Evolutionary conservation across 2,113 vertebrate species (phyloP), one percentile per base, ranked within the genome.

Genomic region (Platichthys flesus): DNA sequence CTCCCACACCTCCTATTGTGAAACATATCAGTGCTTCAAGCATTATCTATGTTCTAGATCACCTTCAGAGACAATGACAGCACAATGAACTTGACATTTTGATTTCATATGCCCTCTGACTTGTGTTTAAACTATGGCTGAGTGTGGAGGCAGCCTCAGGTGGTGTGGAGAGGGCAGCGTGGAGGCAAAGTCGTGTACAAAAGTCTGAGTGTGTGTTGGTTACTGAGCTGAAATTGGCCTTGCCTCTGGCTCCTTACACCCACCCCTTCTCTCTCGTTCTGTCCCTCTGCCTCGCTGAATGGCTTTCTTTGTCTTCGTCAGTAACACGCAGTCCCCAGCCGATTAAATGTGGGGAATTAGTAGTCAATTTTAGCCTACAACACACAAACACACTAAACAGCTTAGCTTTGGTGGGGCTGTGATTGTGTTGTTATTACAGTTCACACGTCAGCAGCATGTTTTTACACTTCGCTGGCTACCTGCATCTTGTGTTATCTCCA

Each of bases 311-410:
- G 94, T 95, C 59, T 88, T 81, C 83, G 67, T 69, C 85, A 89
- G 92, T 93, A 94, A 94, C 93, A 94, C 77, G 75, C 88, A 90
- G 88, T 91, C 90, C 92, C 89, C 93, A 93, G 92, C 92, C 90
- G 90, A 95, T 95, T 95, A 94, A 94, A 94, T 91, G 89, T 86
- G 87, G 89, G 92, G 93, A 94, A 95, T 95, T 95, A 94, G 93
- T 92, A 91, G 93, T 94, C 92, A 92, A 93, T 91, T 93, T 95
- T 91, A 93, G 88, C 88, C 89, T 85, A 71, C 79, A 88, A 81
- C 90, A 88, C 88, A 93, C 90, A 91, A 92, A 93, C 84, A 87
- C 84, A 86, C 84, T 90, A 90, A 93, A 93, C 85, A 90, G 90
- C 90, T 93, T 90, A 92, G 79, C 62, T 15, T 18, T 87, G 78